Percentiles rank a stretch among this genome's conserved stretches.
Evolutionary conservation across 2,888 invertebrate genomes (phyloP).

Genomic region (Tortricodes alternella): DNA sequence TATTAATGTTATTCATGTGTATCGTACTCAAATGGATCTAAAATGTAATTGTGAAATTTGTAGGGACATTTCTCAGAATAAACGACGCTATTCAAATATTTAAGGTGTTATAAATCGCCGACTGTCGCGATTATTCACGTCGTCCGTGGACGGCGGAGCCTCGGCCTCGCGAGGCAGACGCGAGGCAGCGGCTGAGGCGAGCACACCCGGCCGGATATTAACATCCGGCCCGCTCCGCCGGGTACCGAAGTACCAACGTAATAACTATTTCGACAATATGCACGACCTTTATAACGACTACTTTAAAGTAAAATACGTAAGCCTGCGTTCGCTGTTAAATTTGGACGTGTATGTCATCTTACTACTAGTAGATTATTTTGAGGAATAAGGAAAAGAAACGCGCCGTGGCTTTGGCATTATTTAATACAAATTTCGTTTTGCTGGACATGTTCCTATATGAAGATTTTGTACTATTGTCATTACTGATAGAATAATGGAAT

Average conservation of each 20-base stretch:
- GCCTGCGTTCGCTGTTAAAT: neutral
- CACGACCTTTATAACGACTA: neutral
- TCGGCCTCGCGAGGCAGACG: conserved; percentile 1
- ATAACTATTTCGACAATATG: conserved; percentile 24
- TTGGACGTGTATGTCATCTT: neutral
- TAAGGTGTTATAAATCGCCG: conserved; percentile 12
- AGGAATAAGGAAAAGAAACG: too few relatives aligned
- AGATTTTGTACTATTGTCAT: too few relatives aligned
- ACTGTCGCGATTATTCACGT: conserved; percentile 12
- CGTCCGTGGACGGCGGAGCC: conserved; percentile 1
- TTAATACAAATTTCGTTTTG: too few relatives aligned
- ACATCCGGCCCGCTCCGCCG: conserved; percentile 19
- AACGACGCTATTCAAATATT: conserved; percentile 4
- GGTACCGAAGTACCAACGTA: conserved; percentile 7
- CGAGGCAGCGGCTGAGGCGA: conserved; percentile 9
- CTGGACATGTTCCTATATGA: too few relatives aligned
- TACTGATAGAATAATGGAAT: too few relatives aligned
- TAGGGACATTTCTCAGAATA: neutral
- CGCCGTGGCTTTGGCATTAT: too few relatives aligned
- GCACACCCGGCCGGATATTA: conserved; percentile 31
- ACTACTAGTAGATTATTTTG: too few relatives aligned
- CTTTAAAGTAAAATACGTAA: conserved; percentile 8
- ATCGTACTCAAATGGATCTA: neutral
- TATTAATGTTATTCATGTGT: too few relatives aligned
- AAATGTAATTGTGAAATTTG: neutral